Percentiles rank a stretch among this genome's conserved stretches.
phyloP scores from a whole-genome alignment of 2,797 vertebrate genomes.

The Argentina silus region DNA sequence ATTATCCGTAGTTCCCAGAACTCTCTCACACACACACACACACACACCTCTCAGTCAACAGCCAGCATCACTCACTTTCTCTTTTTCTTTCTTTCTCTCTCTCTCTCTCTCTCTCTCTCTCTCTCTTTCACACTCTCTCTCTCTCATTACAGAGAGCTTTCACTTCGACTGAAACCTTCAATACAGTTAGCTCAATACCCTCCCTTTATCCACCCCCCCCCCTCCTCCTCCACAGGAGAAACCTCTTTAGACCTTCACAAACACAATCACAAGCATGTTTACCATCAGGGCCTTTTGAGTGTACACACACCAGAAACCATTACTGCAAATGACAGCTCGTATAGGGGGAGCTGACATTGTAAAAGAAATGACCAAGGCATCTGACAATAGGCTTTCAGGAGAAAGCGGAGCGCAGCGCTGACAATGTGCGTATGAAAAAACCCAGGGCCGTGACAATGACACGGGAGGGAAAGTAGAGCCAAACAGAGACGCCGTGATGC shows the following conservation, averaged over 20 bases:
- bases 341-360: constrained; percentile 2
- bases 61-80: too few species aligned
- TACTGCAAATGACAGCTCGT: constrained; percentile 1
- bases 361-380: constrained; percentile 3
- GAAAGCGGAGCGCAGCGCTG: neutral
- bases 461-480: constrained; percentile 50
- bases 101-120: too few species aligned
- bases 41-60: too few species aligned
- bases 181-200: too few species aligned
- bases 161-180: too few species aligned
- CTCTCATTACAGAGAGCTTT: too few species aligned
- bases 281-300: neutral
- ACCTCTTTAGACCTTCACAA: constrained; percentile 7
- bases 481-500: constrained; percentile 56
- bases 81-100: too few species aligned
- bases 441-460: constrained; percentile 56
- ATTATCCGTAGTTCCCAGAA: too few species aligned
- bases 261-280: constrained; percentile 2
- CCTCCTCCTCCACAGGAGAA: neutral
- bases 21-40: too few species aligned
- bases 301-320: neutral
- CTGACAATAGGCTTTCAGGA: neutral
- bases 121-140: too few species aligned
- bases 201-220: too few species aligned
- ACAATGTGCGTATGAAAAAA: constrained; percentile 56